A percentile compares a stretch with the other conserved stretches of the same genome.
Conservation (phyloP, 1,140 invertebrate species). For the Stratiolaelaps scimitus region DNA sequence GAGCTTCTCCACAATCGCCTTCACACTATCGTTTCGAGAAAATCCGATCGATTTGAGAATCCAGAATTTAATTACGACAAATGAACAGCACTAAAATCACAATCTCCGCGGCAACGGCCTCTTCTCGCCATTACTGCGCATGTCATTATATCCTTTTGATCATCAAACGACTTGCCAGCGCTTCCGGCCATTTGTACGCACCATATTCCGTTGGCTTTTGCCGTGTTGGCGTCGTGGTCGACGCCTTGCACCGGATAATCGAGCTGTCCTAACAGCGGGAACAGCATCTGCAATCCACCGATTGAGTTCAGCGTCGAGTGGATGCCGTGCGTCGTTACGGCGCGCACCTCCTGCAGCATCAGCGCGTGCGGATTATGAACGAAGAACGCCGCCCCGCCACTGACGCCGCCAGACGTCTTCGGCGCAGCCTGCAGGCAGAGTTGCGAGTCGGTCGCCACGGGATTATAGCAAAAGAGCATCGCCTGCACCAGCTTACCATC, state of each 20-base stretch:
- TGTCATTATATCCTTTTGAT: too few relatives aligned
- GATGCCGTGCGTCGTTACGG: constrained; percentile 96
- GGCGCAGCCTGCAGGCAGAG: constrained; percentile 92
- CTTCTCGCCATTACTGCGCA: too few relatives aligned
- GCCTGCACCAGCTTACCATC: constrained; percentile 90
- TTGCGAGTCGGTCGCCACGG: constrained; percentile 94
- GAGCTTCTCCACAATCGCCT: too few relatives aligned
- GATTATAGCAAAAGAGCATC: constrained; percentile 99
- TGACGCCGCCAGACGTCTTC: constrained; percentile 46
- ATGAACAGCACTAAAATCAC: too few relatives aligned
- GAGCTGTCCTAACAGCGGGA: constrained; percentile 93
- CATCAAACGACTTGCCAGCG: too few relatives aligned
- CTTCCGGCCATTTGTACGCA: constrained; percentile 35
- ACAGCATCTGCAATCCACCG: constrained; percentile 91
- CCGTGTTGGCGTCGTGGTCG: constrained; percentile 38
- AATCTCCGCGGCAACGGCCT: too few relatives aligned
- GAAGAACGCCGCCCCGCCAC: constrained; percentile 85
- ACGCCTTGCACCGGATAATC: constrained; percentile 56
- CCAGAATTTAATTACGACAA: too few relatives aligned
- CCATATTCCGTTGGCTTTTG: constrained; percentile 46
- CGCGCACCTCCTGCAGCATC: constrained; percentile 65
- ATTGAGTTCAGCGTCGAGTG: constrained; percentile 97
- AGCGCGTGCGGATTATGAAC: constrained; percentile 71
- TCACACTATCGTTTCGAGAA: too few relatives aligned
- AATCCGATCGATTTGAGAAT: too few relatives aligned